Evolutionary conservation across 2,797 vertebrate genomes (phyloP), one percentile per base, ranked within the genome.

Genomic region (Naso thynnoides): DNA sequence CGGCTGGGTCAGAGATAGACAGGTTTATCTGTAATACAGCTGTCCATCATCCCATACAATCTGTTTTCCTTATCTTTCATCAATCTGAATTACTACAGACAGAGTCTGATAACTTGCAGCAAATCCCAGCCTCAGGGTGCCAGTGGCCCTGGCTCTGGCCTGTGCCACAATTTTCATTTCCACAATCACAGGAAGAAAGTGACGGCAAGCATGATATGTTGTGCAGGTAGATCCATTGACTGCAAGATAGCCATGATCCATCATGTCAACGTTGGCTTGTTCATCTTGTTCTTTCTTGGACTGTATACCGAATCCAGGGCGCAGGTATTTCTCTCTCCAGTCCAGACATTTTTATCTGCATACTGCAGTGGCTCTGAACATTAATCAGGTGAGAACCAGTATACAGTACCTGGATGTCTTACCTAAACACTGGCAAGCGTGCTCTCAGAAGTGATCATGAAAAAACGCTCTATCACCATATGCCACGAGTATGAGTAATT

Each of bases 11-110:
- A 54, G 50, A 87, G 89, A 91, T 81, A 83, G 85, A 73, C 66
- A 86, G 93, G 90, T 92, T 88, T 85, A 86, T 83, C 80, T 60
- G 71, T 69, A 82, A 91, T 85, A 87, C 90, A 89, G 88, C 90
- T 91, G 90, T 90, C 90, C 81, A 88, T 94, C 93, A 93, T 83
- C 84, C 86, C 71, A 68, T 68, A 85, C 85, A 85, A 92, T 92
- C 90, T 79, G 64, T 84, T 92, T 84, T 78, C 83, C 83, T 86
- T 90, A 94, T 93, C 88, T 84, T 74, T 89, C 85, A 93, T 93
- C 87, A 90, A 89, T 90, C 89, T 85, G 84, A 88, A 91, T 90
- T 91, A 91, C 84, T 71, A 83, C 60, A 69, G 81, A 86, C 86
- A 84, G 84, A 36, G 31, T 44, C 84, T 81, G 88, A 89, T 89